Percentiles rank a stretch among this genome's conserved stretches.
Evolutionary conservation across 64 coral and sea anemone species (phyloP).

Genomic region (Stichodactyla mertensii): DNA sequence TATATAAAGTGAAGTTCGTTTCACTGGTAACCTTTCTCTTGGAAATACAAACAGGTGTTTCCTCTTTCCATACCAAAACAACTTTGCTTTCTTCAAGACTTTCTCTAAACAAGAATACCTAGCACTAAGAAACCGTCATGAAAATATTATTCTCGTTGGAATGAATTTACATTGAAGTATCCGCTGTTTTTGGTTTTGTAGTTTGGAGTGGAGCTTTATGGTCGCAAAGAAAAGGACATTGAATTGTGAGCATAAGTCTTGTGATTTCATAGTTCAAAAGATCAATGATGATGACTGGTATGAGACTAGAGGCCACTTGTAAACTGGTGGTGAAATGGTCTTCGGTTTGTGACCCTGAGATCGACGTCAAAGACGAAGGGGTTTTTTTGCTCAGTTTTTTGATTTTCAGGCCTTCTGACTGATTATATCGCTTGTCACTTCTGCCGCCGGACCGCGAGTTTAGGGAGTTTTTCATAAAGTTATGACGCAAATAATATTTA

Average conservation of each 20-base stretch:
- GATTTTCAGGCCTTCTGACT: too few relatives aligned
- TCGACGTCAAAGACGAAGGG: too few relatives aligned
- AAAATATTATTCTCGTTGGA: neutral
- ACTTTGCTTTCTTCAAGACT: neutral
- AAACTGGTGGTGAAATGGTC: neutral
- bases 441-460: too few relatives aligned
- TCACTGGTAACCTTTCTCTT: neutral
- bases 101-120: neutral
- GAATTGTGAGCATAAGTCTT: too few relatives aligned
- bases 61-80: neutral
- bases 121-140: neutral
- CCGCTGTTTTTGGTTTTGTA: too few relatives aligned
- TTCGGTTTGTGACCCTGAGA: neutral
- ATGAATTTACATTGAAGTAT: too few relatives aligned
- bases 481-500: too few relatives aligned
- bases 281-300: constrained; percentile 9
- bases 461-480: too few relatives aligned
- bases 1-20: neutral
- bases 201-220: too few relatives aligned
- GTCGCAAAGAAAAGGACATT: too few relatives aligned
- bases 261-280: constrained; percentile 17
- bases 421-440: too few relatives aligned
- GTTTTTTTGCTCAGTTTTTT: too few relatives aligned
- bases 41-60: neutral
- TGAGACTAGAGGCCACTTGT: constrained; percentile 1